Evolutionary conservation across 2,797 vertebrate species (phyloP).

Genomic region (Betta splendens): DNA sequence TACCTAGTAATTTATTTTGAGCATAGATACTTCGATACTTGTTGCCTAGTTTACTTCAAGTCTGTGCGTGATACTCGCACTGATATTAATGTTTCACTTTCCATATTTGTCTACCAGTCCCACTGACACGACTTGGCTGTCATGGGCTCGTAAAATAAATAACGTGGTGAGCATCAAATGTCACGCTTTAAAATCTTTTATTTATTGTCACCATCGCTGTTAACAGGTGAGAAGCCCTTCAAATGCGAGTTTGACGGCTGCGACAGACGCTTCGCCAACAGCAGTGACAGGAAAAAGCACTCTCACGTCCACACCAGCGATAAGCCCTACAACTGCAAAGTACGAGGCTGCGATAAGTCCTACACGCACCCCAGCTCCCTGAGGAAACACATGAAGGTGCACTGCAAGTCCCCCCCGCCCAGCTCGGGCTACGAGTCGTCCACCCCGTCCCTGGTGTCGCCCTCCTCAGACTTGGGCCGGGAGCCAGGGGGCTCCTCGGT

Average conservation of each 20-base stretch:
- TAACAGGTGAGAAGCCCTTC: constrained; percentile 96
- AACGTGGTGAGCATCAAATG: not conserved
- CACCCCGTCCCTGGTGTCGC: constrained; percentile 91
- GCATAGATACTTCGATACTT: constrained; percentile 2
- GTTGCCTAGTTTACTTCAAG: constrained; percentile 16
- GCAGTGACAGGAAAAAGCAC: constrained; percentile 98
- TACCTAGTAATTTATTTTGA: not conserved
- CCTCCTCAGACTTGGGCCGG: constrained; percentile 91
- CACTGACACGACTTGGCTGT: not conserved
- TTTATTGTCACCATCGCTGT: constrained; percentile 32
- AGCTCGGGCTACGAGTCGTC: constrained; percentile 96
- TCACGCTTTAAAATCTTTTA: not conserved
- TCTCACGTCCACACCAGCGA: constrained; percentile 98
- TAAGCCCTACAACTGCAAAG: constrained; percentile 99
- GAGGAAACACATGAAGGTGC: constrained; percentile 99
- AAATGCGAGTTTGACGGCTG: constrained; percentile 98
- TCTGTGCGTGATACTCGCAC: too few species aligned
- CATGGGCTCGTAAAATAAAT: not conserved
- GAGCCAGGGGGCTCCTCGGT: constrained; percentile 82
- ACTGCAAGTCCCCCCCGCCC: constrained; percentile 96
- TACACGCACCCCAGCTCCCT: constrained; percentile 98
- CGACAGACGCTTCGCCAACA: constrained; percentile 98
- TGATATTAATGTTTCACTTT: not conserved
- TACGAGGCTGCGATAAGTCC: constrained; percentile 98
- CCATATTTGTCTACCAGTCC: not conserved